Conservation (phyloP, 2,113 vertebrate genomes). For the Marmota flaviventris region DNA sequence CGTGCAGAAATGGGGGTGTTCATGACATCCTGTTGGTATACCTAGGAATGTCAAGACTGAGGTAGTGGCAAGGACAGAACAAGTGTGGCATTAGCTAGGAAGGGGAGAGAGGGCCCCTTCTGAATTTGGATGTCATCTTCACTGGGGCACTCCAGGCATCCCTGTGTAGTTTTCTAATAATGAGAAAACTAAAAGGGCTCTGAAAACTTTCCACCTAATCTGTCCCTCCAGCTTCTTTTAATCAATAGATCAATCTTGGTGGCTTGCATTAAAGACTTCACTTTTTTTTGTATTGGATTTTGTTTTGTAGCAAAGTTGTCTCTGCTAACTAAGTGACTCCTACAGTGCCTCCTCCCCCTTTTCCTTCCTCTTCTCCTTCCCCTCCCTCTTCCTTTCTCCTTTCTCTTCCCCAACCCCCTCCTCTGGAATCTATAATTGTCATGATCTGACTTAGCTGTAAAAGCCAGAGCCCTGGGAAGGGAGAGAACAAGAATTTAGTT, state of each 20-base stretch:
- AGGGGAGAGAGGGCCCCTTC: neutral
- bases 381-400: too few relatives aligned
- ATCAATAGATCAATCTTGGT: neutral
- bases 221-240: neutral
- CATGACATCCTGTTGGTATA: rapidly evolving
- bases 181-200: neutral
- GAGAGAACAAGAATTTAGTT: neutral
- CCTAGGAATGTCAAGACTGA: neutral
- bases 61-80: neutral
- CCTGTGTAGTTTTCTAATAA: neutral
- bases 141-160: rapidly evolving
- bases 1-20: neutral
- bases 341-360: neutral
- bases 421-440: neutral
- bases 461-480: neutral
- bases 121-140: neutral
- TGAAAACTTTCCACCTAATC: neutral
- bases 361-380: too few relatives aligned
- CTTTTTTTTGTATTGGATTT: neutral
- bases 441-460: neutral
- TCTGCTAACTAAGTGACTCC: neutral
- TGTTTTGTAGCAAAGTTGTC: neutral
- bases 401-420: too few relatives aligned
- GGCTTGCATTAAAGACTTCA: neutral
- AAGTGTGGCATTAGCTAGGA: neutral